phyloP scores from a whole-genome alignment of 2,113 vertebrate genomes.

The Dromiciops gliroides region DNA sequence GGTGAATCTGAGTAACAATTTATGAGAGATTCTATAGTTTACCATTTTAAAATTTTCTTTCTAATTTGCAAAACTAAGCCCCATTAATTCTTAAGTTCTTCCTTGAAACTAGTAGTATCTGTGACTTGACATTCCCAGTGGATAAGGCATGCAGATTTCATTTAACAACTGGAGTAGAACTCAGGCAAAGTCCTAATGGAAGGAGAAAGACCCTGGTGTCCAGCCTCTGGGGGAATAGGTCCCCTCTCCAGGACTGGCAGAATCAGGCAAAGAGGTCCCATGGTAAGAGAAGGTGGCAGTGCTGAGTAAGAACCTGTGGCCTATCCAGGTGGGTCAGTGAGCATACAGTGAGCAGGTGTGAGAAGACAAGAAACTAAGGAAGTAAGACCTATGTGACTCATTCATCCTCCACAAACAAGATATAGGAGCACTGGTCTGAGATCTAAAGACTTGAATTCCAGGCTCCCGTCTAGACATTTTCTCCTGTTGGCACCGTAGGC shows the following conservation, averaged over 20 bases:
- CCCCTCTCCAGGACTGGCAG: background rate
- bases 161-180: background rate
- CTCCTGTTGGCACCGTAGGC: background rate
- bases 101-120: slow-evolving; percentile 7
- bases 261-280: slow-evolving; percentile 41
- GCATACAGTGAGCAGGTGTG: background rate
- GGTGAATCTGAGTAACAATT: background rate
- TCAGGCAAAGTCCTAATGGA: background rate
- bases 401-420: background rate
- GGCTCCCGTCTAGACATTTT: background rate
- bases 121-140: background rate
- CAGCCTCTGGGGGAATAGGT: slow-evolving; percentile 16
- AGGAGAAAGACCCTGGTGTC: background rate
- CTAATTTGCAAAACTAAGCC: slow-evolving; percentile 39
- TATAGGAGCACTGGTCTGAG: background rate
- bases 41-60: slow-evolving; percentile 24
- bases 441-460: background rate
- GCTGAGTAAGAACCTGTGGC: background rate
- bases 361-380: background rate
- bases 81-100: background rate
- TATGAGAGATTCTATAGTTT: slow-evolving; percentile 41
- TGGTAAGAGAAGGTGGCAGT: background rate
- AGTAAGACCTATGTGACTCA: background rate
- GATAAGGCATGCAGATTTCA: background rate
- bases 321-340: background rate